Percentiles rank a stretch among this genome's conserved stretches.
Evolutionary conservation across 2,888 invertebrate species (phyloP).

Genomic region (Lobophora halterata): DNA sequence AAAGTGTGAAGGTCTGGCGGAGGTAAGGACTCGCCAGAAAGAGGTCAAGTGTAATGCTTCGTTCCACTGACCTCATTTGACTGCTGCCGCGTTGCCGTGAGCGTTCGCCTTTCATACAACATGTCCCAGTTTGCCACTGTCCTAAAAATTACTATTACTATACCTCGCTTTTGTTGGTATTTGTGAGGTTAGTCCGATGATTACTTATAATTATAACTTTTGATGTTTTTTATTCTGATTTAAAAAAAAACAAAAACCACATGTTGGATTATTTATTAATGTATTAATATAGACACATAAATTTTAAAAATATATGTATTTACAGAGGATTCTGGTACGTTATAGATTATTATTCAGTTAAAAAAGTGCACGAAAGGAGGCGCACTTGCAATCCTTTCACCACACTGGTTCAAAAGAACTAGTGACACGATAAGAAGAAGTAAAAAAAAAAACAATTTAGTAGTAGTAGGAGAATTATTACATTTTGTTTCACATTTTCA

Average conservation of each 20-base stretch:
- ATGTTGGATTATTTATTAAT: no score
- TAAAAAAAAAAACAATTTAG: not conserved
- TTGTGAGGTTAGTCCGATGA: not conserved
- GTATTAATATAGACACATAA: no score
- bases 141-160: constrained; percentile 36
- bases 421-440: no score
- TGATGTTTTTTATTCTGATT: no score
- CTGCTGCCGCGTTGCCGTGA: constrained; percentile 52
- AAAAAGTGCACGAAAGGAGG: no score
- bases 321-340: no score
- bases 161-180: constrained; percentile 12
- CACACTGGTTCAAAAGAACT: no score
- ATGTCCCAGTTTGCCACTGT: constrained; percentile 63
- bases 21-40: constrained; percentile 78
- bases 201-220: no score
- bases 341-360: no score
- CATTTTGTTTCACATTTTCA: constrained; percentile 18
- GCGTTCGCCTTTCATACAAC: constrained; percentile 66
- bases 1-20: constrained; percentile 79
- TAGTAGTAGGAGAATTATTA: constrained; percentile 2
- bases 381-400: no score
- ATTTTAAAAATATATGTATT: no score
- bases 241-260: no score
- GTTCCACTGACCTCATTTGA: constrained; percentile 79
- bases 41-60: constrained; percentile 80